These are phyloP conservation scores for Atherinomorus stipes DNA, from an alignment of 2,113 vertebrate genomes.

Conservation along the genomic window DNA sequence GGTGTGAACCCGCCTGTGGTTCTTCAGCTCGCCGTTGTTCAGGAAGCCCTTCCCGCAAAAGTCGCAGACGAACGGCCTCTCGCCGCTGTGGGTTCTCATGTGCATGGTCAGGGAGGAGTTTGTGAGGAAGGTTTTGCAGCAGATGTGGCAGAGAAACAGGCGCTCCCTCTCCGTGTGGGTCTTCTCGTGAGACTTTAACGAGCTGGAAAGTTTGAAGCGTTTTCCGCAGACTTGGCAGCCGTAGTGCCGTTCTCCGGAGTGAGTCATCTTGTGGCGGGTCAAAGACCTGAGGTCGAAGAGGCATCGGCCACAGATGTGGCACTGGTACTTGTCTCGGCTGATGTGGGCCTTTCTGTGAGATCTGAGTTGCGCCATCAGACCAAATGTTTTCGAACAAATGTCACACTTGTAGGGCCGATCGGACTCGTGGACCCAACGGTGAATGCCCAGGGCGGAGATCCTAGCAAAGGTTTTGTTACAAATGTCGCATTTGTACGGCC, in stretches of 20 bases:
- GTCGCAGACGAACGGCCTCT: slow-evolving; percentile 20
- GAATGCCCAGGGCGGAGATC: background rate
- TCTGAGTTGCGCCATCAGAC: slow-evolving; percentile 25
- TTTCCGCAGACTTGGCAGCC: slow-evolving; percentile 60
- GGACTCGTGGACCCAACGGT: slow-evolving; percentile 43
- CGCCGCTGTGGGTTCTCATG: slow-evolving; percentile 42
- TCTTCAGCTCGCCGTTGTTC: slow-evolving; percentile 17
- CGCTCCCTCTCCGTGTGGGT: slow-evolving; percentile 48
- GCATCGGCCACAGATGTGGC: slow-evolving; percentile 41
- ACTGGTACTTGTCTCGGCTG: slow-evolving; percentile 2
- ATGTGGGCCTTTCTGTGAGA: slow-evolving; percentile 37
- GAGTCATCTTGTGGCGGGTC: slow-evolving; percentile 40
- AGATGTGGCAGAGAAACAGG: slow-evolving; percentile 56
- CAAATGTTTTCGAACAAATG: slow-evolving; percentile 29
- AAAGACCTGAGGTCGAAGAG: slow-evolving; percentile 35
- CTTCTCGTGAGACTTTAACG: slow-evolving; percentile 50
- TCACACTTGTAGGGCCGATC: slow-evolving; percentile 53
- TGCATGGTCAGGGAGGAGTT: background rate
- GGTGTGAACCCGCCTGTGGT: slow-evolving; percentile 24
- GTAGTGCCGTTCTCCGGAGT: slow-evolving; percentile 36
- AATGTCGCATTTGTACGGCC: slow-evolving; percentile 22
- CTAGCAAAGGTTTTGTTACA: slow-evolving; percentile 40
- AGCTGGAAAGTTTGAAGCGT: slow-evolving; percentile 28
- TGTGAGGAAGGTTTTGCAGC: slow-evolving; percentile 59
- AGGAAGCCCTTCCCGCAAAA: slow-evolving; percentile 48